These are phyloP conservation scores for Ooceraea biroi DNA, from an alignment of 1,140 invertebrate species.

Conservation along the genomic window DNA sequence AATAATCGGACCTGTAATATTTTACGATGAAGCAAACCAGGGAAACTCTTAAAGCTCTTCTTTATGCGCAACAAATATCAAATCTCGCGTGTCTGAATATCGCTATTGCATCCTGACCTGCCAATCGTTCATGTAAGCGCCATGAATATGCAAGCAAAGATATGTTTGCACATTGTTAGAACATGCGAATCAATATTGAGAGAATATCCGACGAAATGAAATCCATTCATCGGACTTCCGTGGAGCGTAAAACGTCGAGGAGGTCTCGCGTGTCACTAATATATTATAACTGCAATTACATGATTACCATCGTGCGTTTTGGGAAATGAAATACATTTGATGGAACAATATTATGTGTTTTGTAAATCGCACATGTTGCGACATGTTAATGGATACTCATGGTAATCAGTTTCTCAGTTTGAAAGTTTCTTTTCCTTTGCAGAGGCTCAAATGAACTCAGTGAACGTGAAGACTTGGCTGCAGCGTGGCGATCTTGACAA, in stretches of 20 bases:
- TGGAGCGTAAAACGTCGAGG: conserved; percentile 4
- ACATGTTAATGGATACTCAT: neutral
- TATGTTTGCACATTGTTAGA: conserved; percentile 8
- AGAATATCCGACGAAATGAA: neutral
- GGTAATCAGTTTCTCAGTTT: neutral
- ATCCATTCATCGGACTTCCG: neutral
- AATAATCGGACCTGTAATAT: neutral
- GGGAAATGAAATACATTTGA: neutral
- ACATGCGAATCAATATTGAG: conserved; percentile 37
- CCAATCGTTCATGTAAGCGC: conserved; percentile 27
- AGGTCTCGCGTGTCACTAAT: neutral
- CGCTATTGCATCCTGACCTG: conserved; percentile 17
- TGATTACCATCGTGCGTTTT: neutral
- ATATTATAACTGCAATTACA: neutral
- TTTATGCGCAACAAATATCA: conserved; percentile 16
- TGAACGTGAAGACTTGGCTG: conserved; percentile 90
- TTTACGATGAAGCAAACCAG: neutral
- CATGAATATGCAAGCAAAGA: conserved; percentile 54
- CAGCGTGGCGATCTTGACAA: conserved; percentile 91
- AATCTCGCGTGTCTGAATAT: conserved; percentile 51
- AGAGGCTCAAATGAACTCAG: conserved; percentile 85
- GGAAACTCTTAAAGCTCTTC: neutral
- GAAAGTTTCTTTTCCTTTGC: neutral
- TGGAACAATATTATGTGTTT: neutral
- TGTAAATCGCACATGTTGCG: neutral